These are phyloP conservation scores for Vimba vimba DNA, from an alignment of 2,113 vertebrate species.

Conservation along the genomic window DNA sequence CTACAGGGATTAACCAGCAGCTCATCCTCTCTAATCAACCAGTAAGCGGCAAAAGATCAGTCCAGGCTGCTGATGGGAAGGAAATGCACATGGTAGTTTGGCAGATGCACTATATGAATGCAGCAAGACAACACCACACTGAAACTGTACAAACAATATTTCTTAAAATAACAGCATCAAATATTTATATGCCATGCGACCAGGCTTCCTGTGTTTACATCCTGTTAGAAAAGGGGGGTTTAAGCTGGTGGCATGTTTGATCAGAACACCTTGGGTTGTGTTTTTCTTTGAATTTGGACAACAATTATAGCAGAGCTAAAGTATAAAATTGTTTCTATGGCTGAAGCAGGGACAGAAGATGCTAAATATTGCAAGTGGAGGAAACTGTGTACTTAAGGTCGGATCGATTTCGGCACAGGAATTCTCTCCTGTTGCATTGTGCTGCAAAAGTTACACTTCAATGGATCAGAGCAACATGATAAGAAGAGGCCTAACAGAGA, in stretches of 20 bases:
- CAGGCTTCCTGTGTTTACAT: conserved; percentile 37
- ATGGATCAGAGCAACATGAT: conserved; percentile 12
- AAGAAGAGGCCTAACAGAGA: neutral
- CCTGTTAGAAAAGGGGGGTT: neutral
- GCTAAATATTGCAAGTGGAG: neutral
- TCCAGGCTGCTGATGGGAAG: conserved; percentile 37
- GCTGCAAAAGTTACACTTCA: neutral
- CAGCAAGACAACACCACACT: neutral
- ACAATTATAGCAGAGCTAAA: neutral
- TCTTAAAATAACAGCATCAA: conserved; percentile 21
- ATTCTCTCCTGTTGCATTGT: conserved; percentile 18
- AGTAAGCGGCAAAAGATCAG: conserved; percentile 33
- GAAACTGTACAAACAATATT: neutral
- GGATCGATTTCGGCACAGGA: neutral
- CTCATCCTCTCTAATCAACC: conserved; percentile 26
- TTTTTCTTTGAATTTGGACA: neutral
- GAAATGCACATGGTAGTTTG: neutral
- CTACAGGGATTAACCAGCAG: conserved; percentile 45
- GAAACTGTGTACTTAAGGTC: neutral
- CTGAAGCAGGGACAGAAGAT: neutral
- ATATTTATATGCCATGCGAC: conserved; percentile 18
- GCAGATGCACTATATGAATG: conserved; percentile 2
- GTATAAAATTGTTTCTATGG: neutral
- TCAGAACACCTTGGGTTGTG: neutral
- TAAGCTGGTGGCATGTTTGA: neutral